These are phyloP conservation scores for Tadarida brasiliensis DNA, from an alignment of 2,797 vertebrate genomes.

Conservation along the genomic window DNA sequence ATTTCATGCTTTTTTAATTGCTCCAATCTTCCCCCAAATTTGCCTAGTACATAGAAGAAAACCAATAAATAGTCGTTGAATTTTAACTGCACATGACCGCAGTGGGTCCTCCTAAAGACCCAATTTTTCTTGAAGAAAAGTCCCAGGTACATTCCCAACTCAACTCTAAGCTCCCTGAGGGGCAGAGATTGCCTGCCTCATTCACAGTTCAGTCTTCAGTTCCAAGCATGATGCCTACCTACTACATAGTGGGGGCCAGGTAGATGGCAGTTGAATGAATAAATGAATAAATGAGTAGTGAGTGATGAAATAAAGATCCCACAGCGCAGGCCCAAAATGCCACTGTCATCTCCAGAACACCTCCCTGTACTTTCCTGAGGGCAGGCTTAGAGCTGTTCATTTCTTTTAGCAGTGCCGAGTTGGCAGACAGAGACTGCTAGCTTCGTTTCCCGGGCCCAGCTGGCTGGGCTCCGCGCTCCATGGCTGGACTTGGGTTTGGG, in stretches of 20 bases:
- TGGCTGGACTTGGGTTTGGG: not conserved
- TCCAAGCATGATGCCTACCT: not conserved
- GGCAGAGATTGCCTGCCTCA: not conserved
- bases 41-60: not conserved
- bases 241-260: not conserved
- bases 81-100: not conserved
- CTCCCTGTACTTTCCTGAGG: slow-evolving; percentile 12
- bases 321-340: not conserved
- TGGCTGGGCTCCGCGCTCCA: slow-evolving; percentile 49
- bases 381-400: not conserved
- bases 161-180: not conserved
- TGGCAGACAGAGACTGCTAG: slow-evolving; percentile 54
- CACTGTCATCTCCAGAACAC: not conserved
- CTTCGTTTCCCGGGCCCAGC: slow-evolving; percentile 40
- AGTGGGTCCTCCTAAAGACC: not conserved
- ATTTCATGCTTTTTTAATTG: not conserved
- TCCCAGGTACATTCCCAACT: not conserved
- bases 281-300: slow-evolving; percentile 23
- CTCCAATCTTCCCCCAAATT: not conserved
- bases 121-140: not conserved
- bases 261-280: not conserved
- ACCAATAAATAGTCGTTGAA: not conserved
- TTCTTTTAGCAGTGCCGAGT: slow-evolving; percentile 2
- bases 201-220: not conserved
- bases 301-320: not conserved